Conservation (phyloP, 2,113 vertebrate species). For the Corythaeola cristata region DNA sequence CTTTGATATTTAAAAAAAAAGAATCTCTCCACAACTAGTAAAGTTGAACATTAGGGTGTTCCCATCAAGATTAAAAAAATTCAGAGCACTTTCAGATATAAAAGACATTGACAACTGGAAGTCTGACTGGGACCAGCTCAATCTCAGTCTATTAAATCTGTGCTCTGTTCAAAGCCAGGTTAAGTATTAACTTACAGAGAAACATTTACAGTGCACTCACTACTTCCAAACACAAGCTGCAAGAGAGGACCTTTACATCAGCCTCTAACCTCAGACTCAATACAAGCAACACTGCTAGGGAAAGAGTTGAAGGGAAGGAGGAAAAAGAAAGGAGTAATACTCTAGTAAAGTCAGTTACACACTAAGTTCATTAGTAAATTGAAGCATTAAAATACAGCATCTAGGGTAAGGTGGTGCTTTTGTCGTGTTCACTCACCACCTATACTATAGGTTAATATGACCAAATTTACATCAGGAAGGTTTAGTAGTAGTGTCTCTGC, state of each 20-base stretch:
- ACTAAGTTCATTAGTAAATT: neutral
- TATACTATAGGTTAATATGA: rapidly evolving
- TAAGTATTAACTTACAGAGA: neutral
- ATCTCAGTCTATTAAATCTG: neutral
- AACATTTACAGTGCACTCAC: neutral
- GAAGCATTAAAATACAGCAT: neutral
- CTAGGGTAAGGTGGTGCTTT: neutral
- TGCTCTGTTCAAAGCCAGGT: neutral
- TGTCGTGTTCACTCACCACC: neutral
- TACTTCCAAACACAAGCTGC: neutral
- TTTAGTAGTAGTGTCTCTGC: neutral
- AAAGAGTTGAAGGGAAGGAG: neutral
- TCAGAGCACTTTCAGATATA: neutral
- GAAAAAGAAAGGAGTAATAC: neutral
- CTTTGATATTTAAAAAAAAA: neutral
- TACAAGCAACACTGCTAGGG: neutral
- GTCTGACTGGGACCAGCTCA: neutral
- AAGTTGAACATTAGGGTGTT: neutral
- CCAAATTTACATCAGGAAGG: neutral
- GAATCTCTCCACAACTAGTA: neutral
- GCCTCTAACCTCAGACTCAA: neutral
- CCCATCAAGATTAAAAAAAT: neutral
- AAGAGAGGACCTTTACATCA: neutral
- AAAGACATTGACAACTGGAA: neutral
- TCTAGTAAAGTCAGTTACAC: neutral